Conservation (phyloP, 2,113 vertebrate species). For the Lota lota region DNA sequence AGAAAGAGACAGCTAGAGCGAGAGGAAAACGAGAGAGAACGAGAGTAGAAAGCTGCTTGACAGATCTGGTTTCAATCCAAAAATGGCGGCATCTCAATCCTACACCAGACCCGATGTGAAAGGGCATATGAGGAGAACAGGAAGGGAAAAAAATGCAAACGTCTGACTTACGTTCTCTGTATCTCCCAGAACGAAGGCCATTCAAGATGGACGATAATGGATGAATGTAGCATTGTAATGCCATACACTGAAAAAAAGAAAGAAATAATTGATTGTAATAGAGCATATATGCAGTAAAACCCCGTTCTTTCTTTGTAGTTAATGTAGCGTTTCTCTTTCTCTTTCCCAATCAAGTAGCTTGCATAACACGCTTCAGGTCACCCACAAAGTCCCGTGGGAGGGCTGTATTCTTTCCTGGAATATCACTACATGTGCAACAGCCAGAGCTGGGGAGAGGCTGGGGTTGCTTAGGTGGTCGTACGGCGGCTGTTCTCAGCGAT, state of each 20-base stretch:
- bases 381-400: neutral
- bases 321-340: neutral
- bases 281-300: neutral
- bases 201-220: conserved; percentile 76
- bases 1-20: neutral
- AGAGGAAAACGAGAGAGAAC: conserved; percentile 2
- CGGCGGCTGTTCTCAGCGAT: no score
- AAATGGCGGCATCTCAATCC: no score
- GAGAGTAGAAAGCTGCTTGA: neutral
- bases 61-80: neutral
- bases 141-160: conserved; percentile 11
- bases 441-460: no score
- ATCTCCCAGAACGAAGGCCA: conserved; percentile 76
- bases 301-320: no score
- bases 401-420: conserved; percentile 32
- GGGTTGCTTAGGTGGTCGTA: no score
- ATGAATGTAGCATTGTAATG: conserved; percentile 77
- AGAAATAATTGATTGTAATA: neutral
- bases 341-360: conserved; percentile 2
- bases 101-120: neutral
- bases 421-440: neutral
- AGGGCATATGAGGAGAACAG: neutral
- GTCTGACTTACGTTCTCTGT: conserved; percentile 74
- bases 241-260: conserved; percentile 66
- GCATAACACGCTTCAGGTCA: conserved; percentile 7